Base-by-base conservation (phyloP, 2,113 vertebrate species). In the Burhinus oedicnemus region DNA sequence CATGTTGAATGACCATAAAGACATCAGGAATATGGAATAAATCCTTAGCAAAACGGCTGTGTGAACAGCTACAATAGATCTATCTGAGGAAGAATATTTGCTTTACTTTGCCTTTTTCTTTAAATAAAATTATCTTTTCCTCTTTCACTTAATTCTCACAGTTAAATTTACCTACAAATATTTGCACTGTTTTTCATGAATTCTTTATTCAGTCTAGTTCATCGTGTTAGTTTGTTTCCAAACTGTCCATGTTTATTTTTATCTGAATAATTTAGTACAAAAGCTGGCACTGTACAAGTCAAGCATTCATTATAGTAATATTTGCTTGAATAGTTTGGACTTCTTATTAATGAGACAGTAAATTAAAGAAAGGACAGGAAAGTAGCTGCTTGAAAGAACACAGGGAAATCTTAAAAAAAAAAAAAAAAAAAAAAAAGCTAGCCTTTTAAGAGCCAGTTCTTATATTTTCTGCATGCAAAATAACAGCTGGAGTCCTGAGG, bases 191-290 rank as follows among this genome's bases (percentile, higher is more conserved):
- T 92, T 86, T 80, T 51, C 60, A 66, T 86, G 12, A 83, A 88
- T 74, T 77, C 64, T 70, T 92, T 88, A 70, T 81, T 83, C 58
- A 81, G 15, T 40, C 71, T 83, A 77, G 65, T 89, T 93, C 21
- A 72, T 69, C 0, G 0, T 29, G 52, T 80, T 91, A 80, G 72
- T 34, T 87, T 83, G 52, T 70, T 94, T 74, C 58, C 40, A 88
- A 83, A 86, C 25, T 38, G 21, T 52, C 30, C 11, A 0, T 83
- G 25, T 88, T 95, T 95, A 74, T 90, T 95, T 93, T 93, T 69
- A 78, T 66, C 64, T 64, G 71, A 94, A 94, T 93, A 86, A 92
- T 95, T 96, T 81, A 89, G 12, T 47, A 58, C 20, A 90, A 92
- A 76, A 92, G 20, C 32, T 88, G 32, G 17, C 45, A 92, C 40